These are phyloP conservation scores for Pristis pectinata DNA, from an alignment of 2,797 vertebrate genomes.

Conservation along the genomic window DNA sequence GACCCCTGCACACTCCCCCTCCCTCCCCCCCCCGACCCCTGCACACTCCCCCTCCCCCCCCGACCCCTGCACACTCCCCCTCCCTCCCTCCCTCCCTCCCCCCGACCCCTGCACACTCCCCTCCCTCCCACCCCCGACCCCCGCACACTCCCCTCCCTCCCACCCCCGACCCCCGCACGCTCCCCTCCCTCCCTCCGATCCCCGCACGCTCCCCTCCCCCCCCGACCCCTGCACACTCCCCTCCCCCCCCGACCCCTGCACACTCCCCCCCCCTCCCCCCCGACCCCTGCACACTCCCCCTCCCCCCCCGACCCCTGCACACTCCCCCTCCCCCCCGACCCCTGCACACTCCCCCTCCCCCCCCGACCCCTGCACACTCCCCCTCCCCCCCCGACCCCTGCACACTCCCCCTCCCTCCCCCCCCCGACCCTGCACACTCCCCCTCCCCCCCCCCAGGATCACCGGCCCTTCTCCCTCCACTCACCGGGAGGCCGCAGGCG, in stretches of 20 bases:
- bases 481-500: too few relatives aligned
- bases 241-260: slow-evolving; percentile 46
- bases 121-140: too few relatives aligned
- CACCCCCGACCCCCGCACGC: too few relatives aligned
- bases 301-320: neutral
- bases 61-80: neutral
- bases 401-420: neutral
- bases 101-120: too few relatives aligned
- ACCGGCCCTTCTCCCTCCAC: too few relatives aligned
- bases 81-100: fast-evolving
- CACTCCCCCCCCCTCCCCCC: slow-evolving; percentile 5
- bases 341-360: slow-evolving; percentile 43
- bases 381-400: too few relatives aligned
- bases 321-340: slow-evolving; percentile 38
- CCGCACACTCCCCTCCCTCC: too few relatives aligned
- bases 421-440: too few relatives aligned
- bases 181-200: fast-evolving
- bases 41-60: neutral
- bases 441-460: neutral
- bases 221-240: neutral
- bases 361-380: too few relatives aligned
- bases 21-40: fast-evolving
- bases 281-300: neutral
- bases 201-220: neutral
- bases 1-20: too few relatives aligned